These are phyloP conservation scores for Hyla sarda DNA, from an alignment of 2,113 vertebrate genomes.

Conservation along the genomic window DNA sequence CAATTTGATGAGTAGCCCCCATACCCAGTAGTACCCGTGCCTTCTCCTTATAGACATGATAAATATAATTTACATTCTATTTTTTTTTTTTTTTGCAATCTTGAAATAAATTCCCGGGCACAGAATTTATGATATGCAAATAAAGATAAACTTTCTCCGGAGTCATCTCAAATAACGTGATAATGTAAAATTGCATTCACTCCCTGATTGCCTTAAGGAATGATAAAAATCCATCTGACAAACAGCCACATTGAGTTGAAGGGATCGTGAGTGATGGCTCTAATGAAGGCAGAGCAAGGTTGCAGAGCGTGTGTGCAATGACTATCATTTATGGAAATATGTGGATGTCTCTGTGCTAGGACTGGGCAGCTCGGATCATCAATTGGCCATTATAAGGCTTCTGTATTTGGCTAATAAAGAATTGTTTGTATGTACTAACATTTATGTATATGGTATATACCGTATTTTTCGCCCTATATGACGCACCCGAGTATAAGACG, in stretches of 20 bases:
- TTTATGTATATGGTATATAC: no score
- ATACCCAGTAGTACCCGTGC: no score
- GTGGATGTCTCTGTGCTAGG: neutral
- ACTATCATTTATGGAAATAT: neutral
- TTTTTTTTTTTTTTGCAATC: neutral
- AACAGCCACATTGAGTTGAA: conserved; percentile 18
- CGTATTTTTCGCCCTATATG: no score
- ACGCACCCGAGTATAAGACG: no score
- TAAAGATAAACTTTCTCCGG: conserved; percentile 31
- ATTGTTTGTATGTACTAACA: neutral
- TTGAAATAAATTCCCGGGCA: neutral
- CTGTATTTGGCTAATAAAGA: neutral
- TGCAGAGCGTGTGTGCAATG: neutral
- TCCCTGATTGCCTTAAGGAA: conserved; percentile 44
- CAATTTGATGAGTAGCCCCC: no score
- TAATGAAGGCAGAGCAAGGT: neutral
- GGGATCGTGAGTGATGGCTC: conserved; percentile 20
- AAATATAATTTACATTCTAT: neutral
- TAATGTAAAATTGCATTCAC: conserved; percentile 27
- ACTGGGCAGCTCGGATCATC: neutral
- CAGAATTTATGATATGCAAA: conserved; percentile 20
- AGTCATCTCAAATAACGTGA: neutral
- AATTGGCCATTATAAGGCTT: neutral
- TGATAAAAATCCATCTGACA: conserved; percentile 40
- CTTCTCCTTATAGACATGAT: neutral